Conservation (phyloP, 2,797 vertebrate genomes). For the Anguilla obscura region DNA sequence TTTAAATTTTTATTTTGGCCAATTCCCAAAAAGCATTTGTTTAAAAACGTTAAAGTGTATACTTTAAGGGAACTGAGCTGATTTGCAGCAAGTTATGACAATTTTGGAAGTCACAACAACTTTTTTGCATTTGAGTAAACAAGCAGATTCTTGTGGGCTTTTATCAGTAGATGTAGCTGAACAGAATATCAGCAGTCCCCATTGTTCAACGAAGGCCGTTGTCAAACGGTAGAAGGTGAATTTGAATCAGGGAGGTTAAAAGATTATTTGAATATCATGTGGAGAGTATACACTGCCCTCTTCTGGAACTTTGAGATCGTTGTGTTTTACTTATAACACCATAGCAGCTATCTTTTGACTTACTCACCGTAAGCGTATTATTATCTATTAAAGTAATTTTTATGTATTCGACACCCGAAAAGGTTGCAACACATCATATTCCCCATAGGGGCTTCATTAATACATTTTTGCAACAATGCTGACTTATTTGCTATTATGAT, state of each 20-base stretch:
- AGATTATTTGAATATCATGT: neutral
- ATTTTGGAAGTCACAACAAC: neutral
- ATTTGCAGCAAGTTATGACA: neutral
- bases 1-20: neutral
- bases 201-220: neutral
- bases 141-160: neutral
- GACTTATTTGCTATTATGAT: neutral
- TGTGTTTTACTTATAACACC: neutral
- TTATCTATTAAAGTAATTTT: neutral
- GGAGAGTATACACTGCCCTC: slow-evolving; percentile 21
- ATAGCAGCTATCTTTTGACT: neutral
- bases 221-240: neutral
- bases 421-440: neutral
- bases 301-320: neutral
- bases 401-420: too few species aligned
- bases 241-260: neutral
- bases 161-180: neutral
- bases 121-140: neutral
- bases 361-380: neutral
- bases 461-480: neutral
- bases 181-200: neutral
- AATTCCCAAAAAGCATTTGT: neutral
- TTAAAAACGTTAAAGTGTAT: neutral
- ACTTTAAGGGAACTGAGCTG: neutral
- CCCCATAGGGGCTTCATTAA: neutral